Percentiles rank a stretch among this genome's conserved stretches.
Conservation (phyloP, 2,797 vertebrate species). For the Lagothrix lagotricha region DNA sequence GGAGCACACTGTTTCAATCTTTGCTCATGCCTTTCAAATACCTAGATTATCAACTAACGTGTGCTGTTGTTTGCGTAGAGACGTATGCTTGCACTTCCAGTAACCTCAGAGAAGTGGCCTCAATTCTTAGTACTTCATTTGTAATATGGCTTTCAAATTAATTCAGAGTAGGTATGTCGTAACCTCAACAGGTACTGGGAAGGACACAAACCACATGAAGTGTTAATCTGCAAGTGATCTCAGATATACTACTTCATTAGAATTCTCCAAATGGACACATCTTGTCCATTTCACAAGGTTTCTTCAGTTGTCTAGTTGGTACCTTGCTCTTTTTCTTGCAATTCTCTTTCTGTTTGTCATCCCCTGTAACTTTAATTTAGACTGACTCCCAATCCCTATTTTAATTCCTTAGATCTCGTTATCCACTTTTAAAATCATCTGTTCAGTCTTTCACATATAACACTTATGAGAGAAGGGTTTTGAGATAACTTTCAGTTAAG, state of each 20-base stretch:
- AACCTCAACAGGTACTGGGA: background rate
- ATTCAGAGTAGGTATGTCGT: background rate
- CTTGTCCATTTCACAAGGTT: background rate
- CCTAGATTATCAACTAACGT: background rate
- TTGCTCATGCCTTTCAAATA: background rate
- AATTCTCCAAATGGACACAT: background rate
- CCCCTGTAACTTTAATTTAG: slow-evolving; percentile 5
- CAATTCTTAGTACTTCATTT: background rate
- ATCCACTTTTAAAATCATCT: background rate
- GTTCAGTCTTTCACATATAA: background rate
- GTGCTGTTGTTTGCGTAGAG: background rate
- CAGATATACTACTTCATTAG: background rate
- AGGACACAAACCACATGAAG: background rate
- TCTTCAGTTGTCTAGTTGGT: background rate
- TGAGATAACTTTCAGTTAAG: background rate
- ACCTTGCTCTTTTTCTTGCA: background rate
- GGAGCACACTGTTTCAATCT: background rate
- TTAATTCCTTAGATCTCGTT: background rate
- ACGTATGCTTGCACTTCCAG: background rate
- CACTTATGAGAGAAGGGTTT: background rate
- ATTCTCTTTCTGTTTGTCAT: background rate
- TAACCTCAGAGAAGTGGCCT: background rate
- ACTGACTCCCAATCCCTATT: background rate
- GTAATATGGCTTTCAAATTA: slow-evolving; percentile 5
- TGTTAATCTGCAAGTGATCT: background rate